These are phyloP conservation scores for Entomyzon cyanotis DNA, from an alignment of 2,113 vertebrate species.

Conservation along the genomic window DNA sequence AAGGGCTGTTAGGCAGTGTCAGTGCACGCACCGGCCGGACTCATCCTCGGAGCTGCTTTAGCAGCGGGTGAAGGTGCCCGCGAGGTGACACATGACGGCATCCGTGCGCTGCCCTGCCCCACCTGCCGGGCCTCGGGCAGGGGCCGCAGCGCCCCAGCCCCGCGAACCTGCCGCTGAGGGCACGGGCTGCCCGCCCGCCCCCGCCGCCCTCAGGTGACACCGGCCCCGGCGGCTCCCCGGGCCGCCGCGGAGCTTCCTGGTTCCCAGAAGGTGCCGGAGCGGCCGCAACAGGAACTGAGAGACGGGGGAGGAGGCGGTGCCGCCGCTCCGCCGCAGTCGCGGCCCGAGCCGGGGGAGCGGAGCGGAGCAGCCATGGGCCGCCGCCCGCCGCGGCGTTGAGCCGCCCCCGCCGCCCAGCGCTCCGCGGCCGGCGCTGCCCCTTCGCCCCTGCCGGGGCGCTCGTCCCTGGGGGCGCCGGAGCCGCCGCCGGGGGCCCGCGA, in stretches of 20 bases:
- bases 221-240: neutral
- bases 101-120: neutral
- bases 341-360: no score
- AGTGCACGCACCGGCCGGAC: accelerated
- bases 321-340: neutral
- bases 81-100: accelerated
- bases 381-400: no score
- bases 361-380: no score
- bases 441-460: no score
- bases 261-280: constrained; percentile 64
- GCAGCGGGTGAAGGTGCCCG: neutral
- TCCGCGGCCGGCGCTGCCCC: no score
- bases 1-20: neutral
- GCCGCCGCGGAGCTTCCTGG: constrained; percentile 66
- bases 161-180: neutral
- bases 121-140: neutral
- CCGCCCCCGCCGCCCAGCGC: no score
- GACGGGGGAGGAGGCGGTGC: constrained; percentile 48
- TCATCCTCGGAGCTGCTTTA: accelerated
- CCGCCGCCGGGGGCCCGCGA: no score
- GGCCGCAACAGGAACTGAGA: constrained; percentile 62
- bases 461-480: no score
- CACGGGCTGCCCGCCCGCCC: neutral
- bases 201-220: neutral
- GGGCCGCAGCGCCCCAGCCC: neutral